Evolutionary conservation across 2,113 vertebrate genomes (phyloP).

Genomic region (Microtus richardsoni): DNA sequence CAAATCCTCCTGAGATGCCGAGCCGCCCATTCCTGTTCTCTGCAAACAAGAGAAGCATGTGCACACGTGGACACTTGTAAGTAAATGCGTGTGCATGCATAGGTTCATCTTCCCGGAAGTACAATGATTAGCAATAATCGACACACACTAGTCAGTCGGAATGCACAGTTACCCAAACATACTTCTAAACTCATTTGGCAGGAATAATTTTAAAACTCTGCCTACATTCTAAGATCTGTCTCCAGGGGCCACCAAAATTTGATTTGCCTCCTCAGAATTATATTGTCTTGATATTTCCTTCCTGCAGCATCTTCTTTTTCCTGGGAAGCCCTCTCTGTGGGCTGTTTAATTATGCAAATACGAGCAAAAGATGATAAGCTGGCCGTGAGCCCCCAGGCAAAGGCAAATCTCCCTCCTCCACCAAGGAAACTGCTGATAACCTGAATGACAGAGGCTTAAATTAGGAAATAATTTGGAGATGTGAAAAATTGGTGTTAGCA

Average conservation of each 20-base stretch:
- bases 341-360: conserved; percentile 56
- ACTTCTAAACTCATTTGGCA: background rate
- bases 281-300: background rate
- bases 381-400: background rate
- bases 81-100: no score
- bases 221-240: background rate
- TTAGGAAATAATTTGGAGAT: conserved; percentile 6
- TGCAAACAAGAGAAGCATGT: background rate
- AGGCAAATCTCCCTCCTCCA: background rate
- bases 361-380: background rate
- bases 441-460: background rate
- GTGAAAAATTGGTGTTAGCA: background rate
- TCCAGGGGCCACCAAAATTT: background rate
- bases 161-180: background rate
- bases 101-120: background rate
- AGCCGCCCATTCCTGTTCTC: background rate
- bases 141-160: background rate
- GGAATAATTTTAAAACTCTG: background rate
- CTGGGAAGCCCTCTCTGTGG: background rate
- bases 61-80: background rate
- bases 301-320: background rate
- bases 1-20: background rate
- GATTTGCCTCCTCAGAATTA: background rate
- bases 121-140: background rate
- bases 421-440: background rate